phyloP scores from a whole-genome alignment of 2,888 invertebrate species.

The Blomia tropicalis region DNA sequence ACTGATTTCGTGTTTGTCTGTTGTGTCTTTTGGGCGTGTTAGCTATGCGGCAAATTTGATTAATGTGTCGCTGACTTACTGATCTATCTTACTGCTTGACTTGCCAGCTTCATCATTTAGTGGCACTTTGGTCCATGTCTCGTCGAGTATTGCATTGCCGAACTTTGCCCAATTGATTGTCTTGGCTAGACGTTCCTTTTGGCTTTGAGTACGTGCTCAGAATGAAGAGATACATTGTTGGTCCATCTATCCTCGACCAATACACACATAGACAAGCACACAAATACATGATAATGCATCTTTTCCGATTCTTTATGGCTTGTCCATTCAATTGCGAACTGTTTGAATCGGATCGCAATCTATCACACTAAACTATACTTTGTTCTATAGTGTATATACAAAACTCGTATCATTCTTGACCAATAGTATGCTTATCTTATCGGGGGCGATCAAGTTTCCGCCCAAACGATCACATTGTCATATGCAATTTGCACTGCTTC shows the following conservation, averaged over 20 bases:
- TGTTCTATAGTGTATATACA: neutral
- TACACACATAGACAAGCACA: too few species aligned
- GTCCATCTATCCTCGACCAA: neutral
- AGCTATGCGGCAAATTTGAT: neutral
- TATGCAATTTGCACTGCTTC: conserved; percentile 10
- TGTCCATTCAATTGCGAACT: neutral
- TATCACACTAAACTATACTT: neutral
- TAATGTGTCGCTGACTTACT: neutral
- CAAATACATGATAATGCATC: neutral
- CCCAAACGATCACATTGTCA: conserved; percentile 11
- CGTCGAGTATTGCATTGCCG: neutral
- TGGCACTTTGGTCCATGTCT: neutral
- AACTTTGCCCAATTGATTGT: neutral
- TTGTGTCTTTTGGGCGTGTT: neutral
- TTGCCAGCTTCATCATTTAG: conserved; percentile 14
- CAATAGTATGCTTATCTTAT: neutral
- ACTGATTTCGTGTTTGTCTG: neutral
- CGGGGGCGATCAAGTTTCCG: conserved; percentile 6
- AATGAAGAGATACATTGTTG: neutral
- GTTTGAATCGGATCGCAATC: conserved; percentile 3
- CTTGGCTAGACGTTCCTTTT: neutral
- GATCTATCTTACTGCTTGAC: conserved; percentile 9
- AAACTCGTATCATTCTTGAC: neutral
- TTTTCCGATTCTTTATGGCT: neutral
- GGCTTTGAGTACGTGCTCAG: conserved; percentile 12